Base-by-base conservation (phyloP, 2,113 vertebrate species). In the Takifugu flavidus region DNA sequence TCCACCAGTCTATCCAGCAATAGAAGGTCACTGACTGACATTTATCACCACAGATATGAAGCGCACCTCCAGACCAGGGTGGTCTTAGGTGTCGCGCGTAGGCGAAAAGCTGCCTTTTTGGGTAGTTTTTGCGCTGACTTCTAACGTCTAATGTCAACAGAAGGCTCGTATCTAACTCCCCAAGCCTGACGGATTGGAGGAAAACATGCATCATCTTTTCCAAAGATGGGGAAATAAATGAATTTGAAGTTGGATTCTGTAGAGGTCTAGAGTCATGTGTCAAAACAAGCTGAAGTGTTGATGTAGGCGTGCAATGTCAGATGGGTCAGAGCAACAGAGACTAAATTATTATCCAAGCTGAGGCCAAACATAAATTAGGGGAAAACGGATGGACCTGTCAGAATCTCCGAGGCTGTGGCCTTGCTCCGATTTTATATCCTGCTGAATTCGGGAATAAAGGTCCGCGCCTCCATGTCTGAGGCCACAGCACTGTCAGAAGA, bases 21-120 rank as follows among this genome's bases (percentile, higher is more conserved):
- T 53, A 11, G 28, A 58, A 57, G 67, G 63, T 68, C 65, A 43
- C 49, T 29, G 60, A 44, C 62, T 88, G 82, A 73, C 70, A 82
- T 86, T 86, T 84, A 81, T 77, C 71, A 58, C 59, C 65, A 44
- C 49, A 42, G 71, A 73, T 71, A 64, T 59, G 46, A 67, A 20
- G 20, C 20, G 20, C 29, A 65, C 47, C 26, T 47, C 70, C 74
- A 59, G 74, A 73, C 56, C 56, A 15, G 55, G 25, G 27, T 45
- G 4, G 6, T 43, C 13, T 6, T 43, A 13, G 1, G 42, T 43
- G 45, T 13, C 14, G 43, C 44, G 57, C 25, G 12, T 25, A 20
- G 51, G 58, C 53, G 46, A 63, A 25, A 49, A 61, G 45, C 20
- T 58, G 31, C 56, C 55, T 42, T 55, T 25, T 60, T 59, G 71